These are phyloP conservation scores for Pandion haliaetus DNA, from an alignment of 2,113 vertebrate genomes.

Conservation along the genomic window DNA sequence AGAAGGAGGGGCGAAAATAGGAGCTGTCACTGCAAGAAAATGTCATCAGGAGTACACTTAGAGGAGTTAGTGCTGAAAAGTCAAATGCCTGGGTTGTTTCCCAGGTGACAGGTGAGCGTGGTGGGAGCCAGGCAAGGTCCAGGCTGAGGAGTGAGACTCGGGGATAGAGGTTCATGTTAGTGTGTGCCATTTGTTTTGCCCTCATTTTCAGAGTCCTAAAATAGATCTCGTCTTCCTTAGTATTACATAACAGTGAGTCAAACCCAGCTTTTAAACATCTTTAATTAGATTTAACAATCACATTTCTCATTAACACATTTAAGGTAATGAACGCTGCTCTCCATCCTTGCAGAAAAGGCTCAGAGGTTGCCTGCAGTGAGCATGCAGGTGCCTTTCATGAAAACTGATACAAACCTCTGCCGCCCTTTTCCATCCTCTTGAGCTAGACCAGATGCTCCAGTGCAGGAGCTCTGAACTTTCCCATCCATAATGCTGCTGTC, in stretches of 20 bases:
- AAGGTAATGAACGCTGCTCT: background rate
- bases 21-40: background rate
- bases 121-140: background rate
- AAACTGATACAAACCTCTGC: background rate
- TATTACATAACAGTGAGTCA: conserved; percentile 1
- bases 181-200: background rate
- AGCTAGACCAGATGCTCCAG: background rate
- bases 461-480: background rate
- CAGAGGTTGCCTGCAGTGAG: background rate
- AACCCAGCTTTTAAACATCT: background rate
- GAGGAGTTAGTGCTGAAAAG: background rate
- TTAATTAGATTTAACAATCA: background rate
- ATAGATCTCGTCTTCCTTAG: background rate
- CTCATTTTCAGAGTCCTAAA: conserved; percentile 3
- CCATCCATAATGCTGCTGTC: background rate
- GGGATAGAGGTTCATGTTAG: background rate
- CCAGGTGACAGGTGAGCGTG: background rate
- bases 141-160: background rate
- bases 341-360: background rate
- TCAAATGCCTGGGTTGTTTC: background rate
- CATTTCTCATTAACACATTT: background rate
- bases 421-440: background rate
- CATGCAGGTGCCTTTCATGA: background rate
- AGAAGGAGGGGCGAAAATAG: background rate
- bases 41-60: background rate